Evolutionary conservation across 2,888 invertebrate genomes (phyloP).

Genomic region (Coleophora deauratella): DNA sequence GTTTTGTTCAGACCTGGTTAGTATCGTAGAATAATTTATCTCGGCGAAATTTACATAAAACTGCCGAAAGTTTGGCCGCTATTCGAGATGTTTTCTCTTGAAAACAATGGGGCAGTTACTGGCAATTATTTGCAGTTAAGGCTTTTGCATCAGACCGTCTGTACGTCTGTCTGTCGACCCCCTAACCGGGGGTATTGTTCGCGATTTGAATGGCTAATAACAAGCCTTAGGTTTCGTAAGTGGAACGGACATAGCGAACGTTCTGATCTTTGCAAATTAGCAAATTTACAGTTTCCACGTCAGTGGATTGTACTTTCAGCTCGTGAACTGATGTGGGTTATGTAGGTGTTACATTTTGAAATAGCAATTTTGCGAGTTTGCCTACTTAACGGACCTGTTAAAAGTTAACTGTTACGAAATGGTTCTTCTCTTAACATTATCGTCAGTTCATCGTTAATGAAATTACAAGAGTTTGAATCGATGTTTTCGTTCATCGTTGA

Average conservation of each 20-base stretch:
- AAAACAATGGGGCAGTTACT: conserved; percentile 42
- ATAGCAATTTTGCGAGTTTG: no score
- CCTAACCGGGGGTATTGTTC: conserved; percentile 57
- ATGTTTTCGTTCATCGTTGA: no score
- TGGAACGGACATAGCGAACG: conserved; percentile 38
- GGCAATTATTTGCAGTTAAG: conserved; percentile 48
- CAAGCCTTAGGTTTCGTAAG: conserved; percentile 37
- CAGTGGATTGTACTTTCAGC: no score
- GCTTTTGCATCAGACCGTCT: conserved; percentile 52
- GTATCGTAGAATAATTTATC: no score
- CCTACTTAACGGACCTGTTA: no score
- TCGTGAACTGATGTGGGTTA: no score
- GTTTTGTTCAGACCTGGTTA: no score
- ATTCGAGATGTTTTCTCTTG: conserved; percentile 37
- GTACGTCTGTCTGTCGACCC: conserved; percentile 35
- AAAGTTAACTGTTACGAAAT: no score
- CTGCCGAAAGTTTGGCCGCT: conserved; percentile 16
- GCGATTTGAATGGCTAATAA: conserved; percentile 57
- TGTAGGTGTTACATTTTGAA: no score
- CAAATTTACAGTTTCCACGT: background rate
- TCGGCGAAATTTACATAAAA: conserved; percentile 4
- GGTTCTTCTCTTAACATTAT: no score
- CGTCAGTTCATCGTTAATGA: no score
- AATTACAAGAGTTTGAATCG: no score
- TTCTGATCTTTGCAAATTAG: background rate